Conservation (phyloP, 23 tunicate species). For the Halocynthia roretzi region DNA sequence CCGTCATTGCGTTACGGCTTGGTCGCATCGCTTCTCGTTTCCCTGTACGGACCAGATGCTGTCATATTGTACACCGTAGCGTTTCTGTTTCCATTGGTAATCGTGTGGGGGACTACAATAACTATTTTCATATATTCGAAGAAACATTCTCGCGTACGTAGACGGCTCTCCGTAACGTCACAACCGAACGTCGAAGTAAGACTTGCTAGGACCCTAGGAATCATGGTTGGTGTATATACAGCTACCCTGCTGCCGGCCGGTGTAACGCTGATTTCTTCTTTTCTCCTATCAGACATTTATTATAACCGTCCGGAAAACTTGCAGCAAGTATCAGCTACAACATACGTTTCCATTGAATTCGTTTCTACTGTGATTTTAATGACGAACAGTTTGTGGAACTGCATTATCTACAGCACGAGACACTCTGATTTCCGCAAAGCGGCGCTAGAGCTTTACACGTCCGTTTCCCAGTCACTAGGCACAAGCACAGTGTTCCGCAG, state of each 20-base stretch:
- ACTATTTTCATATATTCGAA: slow-evolving; percentile 18
- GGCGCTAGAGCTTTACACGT: neutral
- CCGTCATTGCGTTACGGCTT: slow-evolving; percentile 23
- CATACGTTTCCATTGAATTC: slow-evolving; percentile 16
- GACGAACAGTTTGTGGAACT: slow-evolving; percentile 73
- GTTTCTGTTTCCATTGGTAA: slow-evolving; percentile 40
- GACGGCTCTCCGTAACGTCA: neutral
- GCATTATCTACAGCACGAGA: slow-evolving; percentile 54
- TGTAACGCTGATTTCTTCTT: slow-evolving; percentile 21
- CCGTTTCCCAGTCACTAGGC: too few species aligned
- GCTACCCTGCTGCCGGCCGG: slow-evolving; percentile 38
- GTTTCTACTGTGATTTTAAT: slow-evolving; percentile 31
- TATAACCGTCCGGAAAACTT: slow-evolving; percentile 25
- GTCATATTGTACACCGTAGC: slow-evolving; percentile 26
- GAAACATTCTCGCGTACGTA: slow-evolving; percentile 9
- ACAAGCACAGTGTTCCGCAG: too few species aligned
- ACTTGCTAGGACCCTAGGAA: slow-evolving; percentile 47
- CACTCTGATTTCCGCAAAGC: slow-evolving; percentile 32
- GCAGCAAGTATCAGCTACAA: slow-evolving; percentile 12
- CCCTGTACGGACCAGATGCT: slow-evolving; percentile 24
- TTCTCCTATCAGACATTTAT: slow-evolving; percentile 19
- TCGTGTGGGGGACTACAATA: slow-evolving; percentile 40
- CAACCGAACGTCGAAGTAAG: slow-evolving; percentile 31
- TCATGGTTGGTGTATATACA: slow-evolving; percentile 68
- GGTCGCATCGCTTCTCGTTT: slow-evolving; percentile 35